Base-by-base conservation (phyloP, 2,888 invertebrate species). In the Pristionchus entomophagus region DNA sequence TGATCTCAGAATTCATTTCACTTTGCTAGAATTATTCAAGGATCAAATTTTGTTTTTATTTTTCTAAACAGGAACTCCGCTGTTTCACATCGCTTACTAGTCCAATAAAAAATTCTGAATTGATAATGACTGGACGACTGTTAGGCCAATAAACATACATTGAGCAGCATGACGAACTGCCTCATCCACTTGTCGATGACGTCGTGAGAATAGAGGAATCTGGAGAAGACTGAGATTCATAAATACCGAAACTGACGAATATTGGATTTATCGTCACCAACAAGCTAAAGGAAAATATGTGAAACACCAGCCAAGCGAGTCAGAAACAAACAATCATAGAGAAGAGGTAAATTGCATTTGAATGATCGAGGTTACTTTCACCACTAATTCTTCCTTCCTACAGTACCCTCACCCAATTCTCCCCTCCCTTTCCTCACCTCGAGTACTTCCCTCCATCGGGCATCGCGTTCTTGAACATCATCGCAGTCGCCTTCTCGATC, bases 391-490 rank as follows among this genome's bases (percentile, higher is more conserved):
- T 45, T 38, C 29, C 3, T n/a, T n/a, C n/a, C n/a, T n/a, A n/a
- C n/a, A n/a, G n/a, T n/a, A n/a, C n/a, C 10, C 22, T 41, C 10
- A 41, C 32, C 5, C 14, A 73, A 41, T 41, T 17, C 26, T 26
- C 73, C 0, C 73, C 59, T 59, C 62, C 83, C 87, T 83, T 26
- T 41, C 0, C 73, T 82, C 82, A 84, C 83, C 87, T 83, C 45
- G 91, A 88, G 86, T 89, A 93, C 22, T 86, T 88, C 32, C 92
- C 92, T 32, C 90, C 90, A 59, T 92, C 92, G 12, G 91, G 88
- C 88, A 92, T 85, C 41, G 93, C 86, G 59, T 90, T 89, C 89
- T 91, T 89, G 85, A 81, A 89, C 69, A 88, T 86, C 69, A 89
- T 62, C 19, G 41, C 56, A 12, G 90, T 91, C 6, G 85, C 85